These are phyloP conservation scores for Papilio dardanus DNA, from an alignment of 1,140 invertebrate genomes.

Conservation along the genomic window DNA sequence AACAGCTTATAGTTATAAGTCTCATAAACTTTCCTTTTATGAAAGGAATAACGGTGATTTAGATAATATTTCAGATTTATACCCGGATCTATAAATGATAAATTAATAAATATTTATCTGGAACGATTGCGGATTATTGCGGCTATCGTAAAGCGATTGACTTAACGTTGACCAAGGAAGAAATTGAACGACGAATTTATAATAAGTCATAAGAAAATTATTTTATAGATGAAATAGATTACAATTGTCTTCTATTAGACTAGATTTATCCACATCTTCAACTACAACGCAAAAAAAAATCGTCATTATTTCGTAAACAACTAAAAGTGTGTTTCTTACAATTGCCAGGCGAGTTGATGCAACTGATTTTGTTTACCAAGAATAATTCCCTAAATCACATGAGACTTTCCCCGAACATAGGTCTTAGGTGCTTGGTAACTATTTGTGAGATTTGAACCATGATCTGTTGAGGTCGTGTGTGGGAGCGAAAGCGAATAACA, in stretches of 20 bases:
- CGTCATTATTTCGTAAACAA: no score
- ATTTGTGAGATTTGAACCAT: background rate
- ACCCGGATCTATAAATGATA: constrained; percentile 12
- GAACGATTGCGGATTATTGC: background rate
- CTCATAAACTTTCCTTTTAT: background rate
- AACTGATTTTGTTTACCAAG: no score
- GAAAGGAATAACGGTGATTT: constrained; percentile 5
- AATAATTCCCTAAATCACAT: background rate
- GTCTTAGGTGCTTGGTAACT: background rate
- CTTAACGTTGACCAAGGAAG: background rate
- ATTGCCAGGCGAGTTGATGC: no score
- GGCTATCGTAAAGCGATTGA: background rate
- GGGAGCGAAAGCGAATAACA: constrained; percentile 19
- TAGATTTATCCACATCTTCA: background rate
- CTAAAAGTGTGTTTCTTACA: no score
- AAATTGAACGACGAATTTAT: background rate
- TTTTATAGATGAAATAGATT: background rate
- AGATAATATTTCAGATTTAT: constrained; percentile 1
- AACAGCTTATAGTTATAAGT: background rate
- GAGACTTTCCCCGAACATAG: background rate
- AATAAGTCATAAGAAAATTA: background rate
- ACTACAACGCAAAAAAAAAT: background rate
- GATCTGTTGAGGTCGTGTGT: constrained; percentile 11
- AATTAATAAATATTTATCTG: constrained; percentile 18
- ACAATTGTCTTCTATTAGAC: background rate